A percentile compares a stretch with the other conserved stretches of the same genome.
Conservation (phyloP, 2,113 vertebrate genomes). For the Canis aureus region DNA sequence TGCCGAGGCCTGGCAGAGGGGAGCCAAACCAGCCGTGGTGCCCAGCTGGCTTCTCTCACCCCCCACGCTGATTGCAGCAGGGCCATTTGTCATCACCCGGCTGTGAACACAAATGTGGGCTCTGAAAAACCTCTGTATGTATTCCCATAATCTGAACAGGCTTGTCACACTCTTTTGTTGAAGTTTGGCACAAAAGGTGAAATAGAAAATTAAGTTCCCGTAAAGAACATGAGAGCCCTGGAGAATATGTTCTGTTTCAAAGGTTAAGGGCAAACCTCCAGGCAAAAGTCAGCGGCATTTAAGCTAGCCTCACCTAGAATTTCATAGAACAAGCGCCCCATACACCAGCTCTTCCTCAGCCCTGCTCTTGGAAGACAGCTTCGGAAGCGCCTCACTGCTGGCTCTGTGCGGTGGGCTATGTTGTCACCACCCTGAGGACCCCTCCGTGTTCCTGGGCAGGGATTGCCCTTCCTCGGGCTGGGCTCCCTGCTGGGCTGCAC, state of each 20-base stretch:
- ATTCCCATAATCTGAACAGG: neutral
- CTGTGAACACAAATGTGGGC: neutral
- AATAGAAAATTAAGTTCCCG: neutral
- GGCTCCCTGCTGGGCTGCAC: rapidly evolving
- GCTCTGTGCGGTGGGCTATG: rapidly evolving
- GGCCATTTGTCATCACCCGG: neutral
- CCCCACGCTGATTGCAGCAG: neutral
- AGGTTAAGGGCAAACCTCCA: neutral
- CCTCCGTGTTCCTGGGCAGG: neutral
- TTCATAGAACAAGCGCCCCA: neutral
- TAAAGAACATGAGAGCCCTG: neutral
- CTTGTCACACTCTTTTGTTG: neutral
- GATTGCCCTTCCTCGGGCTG: neutral
- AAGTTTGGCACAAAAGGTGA: neutral
- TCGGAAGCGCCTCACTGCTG: neutral
- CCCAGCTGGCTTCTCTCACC: neutral
- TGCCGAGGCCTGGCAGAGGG: neutral
- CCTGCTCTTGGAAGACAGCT: neutral
- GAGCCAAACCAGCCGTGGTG: neutral
- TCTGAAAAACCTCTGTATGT: neutral
- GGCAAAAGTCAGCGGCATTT: neutral
- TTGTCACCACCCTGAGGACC: neutral
- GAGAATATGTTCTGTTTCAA: neutral
- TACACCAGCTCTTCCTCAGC: no score
- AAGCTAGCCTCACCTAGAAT: no score